phyloP scores from a whole-genome alignment of 2,113 vertebrate genomes.

The Lycocorax pyrrhopterus region DNA sequence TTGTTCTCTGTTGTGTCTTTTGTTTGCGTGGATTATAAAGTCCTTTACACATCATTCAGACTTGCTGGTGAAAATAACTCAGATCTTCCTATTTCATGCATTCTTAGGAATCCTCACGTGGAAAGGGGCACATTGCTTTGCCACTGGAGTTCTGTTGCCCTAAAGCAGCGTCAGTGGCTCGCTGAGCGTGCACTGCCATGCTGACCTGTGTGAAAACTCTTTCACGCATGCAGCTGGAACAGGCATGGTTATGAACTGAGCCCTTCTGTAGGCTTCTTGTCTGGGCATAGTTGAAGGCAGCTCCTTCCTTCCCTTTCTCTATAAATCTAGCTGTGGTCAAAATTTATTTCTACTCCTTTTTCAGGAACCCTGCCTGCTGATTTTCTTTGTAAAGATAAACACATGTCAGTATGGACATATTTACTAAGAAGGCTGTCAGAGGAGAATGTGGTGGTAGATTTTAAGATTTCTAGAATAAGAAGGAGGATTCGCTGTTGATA shows the following conservation, averaged over 20 bases:
- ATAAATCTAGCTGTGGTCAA: not conserved
- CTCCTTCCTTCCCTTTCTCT: not conserved
- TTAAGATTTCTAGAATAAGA: not conserved
- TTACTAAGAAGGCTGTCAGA: not conserved
- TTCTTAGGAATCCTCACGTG: not conserved
- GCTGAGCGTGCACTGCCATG: not conserved
- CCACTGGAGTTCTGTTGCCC: not conserved
- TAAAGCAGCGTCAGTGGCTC: not conserved
- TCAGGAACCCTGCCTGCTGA: not conserved
- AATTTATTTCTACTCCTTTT: not conserved
- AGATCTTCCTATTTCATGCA: not conserved
- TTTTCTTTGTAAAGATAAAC: not conserved
- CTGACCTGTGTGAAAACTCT: not conserved
- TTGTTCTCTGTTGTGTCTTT: not conserved
- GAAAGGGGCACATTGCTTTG: not conserved
- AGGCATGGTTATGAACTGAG: accelerated
- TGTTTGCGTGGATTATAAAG: not conserved
- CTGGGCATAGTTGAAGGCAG: not conserved
- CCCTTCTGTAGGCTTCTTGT: not conserved
- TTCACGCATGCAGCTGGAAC: not conserved
- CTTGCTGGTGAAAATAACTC: not conserved
- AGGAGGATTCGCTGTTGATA: not conserved
- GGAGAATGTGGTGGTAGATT: not conserved
- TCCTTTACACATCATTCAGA: not conserved
- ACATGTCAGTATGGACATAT: not conserved